phyloP scores from a whole-genome alignment of 2,888 invertebrate genomes.

The Ferrisia virgata region DNA sequence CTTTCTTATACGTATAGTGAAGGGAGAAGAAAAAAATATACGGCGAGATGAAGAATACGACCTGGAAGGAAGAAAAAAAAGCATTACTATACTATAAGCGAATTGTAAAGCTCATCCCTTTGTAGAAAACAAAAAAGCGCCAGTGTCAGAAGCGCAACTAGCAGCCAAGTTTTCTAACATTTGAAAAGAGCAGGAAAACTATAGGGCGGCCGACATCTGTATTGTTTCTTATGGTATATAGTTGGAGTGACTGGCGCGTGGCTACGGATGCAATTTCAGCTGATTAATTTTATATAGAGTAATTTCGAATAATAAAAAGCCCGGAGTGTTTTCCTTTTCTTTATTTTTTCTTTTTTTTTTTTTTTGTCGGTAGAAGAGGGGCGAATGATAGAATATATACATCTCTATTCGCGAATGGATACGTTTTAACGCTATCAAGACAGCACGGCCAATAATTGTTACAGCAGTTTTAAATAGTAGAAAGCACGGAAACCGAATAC shows the following conservation, averaged over 20 bases:
- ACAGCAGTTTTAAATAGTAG: neutral
- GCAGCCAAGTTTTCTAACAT: neutral
- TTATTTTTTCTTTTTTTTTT: neutral
- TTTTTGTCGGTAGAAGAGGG: neutral
- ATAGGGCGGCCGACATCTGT: neutral
- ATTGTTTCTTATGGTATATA: slow-evolving; percentile 17
- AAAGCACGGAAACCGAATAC: neutral
- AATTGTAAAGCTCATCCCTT: neutral
- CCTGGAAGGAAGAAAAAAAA: neutral
- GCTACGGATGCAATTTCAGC: slow-evolving; percentile 5
- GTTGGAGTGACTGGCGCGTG: too few relatives aligned
- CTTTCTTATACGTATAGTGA: neutral
- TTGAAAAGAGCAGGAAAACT: neutral
- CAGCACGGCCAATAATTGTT: neutral
- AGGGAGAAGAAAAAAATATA: neutral
- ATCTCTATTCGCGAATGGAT: neutral
- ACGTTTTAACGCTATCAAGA: neutral
- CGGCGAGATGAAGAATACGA: neutral
- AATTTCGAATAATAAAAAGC: neutral
- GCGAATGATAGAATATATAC: neutral
- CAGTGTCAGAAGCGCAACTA: neutral
- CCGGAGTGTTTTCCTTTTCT: neutral
- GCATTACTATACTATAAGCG: too few relatives aligned
- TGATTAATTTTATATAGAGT: slow-evolving; percentile 5
- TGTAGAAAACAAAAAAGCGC: neutral